A percentile compares a stretch with the other conserved stretches of the same genome.
Evolutionary conservation across 2,888 invertebrate genomes (phyloP).

Genomic region (Serripes groenlandicus): DNA sequence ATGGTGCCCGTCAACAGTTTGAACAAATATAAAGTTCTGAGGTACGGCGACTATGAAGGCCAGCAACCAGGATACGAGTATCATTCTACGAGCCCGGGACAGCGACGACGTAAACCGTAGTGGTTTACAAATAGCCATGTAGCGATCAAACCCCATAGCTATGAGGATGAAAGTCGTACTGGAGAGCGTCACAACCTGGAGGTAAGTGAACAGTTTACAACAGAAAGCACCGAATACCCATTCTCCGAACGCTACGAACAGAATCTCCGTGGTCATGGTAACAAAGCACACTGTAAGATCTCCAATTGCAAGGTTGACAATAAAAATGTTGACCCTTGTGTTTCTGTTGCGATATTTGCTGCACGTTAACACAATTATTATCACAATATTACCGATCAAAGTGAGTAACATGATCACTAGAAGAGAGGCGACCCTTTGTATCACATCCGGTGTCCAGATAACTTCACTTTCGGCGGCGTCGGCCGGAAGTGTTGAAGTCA

Average conservation of each 20-base stretch:
- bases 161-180: constrained; percentile 87
- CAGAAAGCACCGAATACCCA: constrained; percentile 86
- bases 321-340: constrained; percentile 87
- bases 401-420: constrained; percentile 85
- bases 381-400: constrained; percentile 85
- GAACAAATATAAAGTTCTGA: constrained; percentile 86
- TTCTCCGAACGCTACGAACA: constrained; percentile 86
- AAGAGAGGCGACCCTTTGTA: constrained; percentile 86
- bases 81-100: constrained; percentile 84
- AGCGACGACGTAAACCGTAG: constrained; percentile 82
- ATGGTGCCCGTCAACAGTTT: constrained; percentile 81
- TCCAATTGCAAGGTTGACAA: constrained; percentile 86
- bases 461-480: neutral
- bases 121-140: constrained; percentile 86
- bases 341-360: constrained; percentile 84
- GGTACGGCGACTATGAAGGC: constrained; percentile 86
- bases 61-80: constrained; percentile 85
- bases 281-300: constrained; percentile 86
- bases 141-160: constrained; percentile 87
- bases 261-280: constrained; percentile 87
- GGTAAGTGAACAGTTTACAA: constrained; percentile 86
- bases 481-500: neutral
- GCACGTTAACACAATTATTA: constrained; percentile 85
- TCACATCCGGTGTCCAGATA: constrained; percentile 86
- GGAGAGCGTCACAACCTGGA: constrained; percentile 86